Evolutionary conservation across 1,140 invertebrate species (phyloP), one percentile per base, ranked within the genome.

Genomic region (Argopecten irradians): DNA sequence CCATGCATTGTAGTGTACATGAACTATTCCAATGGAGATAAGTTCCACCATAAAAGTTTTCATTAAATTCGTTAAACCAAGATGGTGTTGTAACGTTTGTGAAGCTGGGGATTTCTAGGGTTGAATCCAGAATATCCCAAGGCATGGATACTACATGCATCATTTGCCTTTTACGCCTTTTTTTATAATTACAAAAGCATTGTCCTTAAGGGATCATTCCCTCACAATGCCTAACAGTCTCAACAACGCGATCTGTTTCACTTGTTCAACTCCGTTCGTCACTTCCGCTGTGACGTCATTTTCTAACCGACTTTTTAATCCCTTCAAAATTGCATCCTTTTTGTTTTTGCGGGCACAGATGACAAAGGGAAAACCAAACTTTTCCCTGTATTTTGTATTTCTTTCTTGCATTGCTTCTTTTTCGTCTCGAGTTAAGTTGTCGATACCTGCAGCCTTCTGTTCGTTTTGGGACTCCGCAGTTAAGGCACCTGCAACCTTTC

Each of bases 341-440:
- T 97, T 97, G 91, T 97, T 97, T 95, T 97, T 96, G 89, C 97
- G 95, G 11, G 96, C 97, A 93, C 97, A 97, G 86, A 97, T 97
- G 35, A 97, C 96, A 94, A 97, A 97, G 9, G 97, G 97, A 94
- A 97, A 97, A 43, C 96, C 96, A 95, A 97, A 97, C 92, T 97
- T 97, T 33, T 94, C 92, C 94, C 96, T 97, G 91, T 97, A 97
- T 86, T 94, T 94, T 90, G 95, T 89, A 94, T 97, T 97, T 41
- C 96, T 93, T 41, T 94, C 90, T 86, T 95, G 95, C 36, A 97
- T 95, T 43, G 94, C 92, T 13, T 92, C 88, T 91, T 96, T 96
- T 89, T 97, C 96, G 85, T 96, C 96, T 28, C 91, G 88, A 8
- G 96, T 96, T 32, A 97, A 92, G 41, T 94, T 91, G 92, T 96